Percentiles rank a stretch among this genome's conserved stretches.
Conservation (phyloP, 2,888 invertebrate species). For the Eudasyphora cyanicolor region DNA sequence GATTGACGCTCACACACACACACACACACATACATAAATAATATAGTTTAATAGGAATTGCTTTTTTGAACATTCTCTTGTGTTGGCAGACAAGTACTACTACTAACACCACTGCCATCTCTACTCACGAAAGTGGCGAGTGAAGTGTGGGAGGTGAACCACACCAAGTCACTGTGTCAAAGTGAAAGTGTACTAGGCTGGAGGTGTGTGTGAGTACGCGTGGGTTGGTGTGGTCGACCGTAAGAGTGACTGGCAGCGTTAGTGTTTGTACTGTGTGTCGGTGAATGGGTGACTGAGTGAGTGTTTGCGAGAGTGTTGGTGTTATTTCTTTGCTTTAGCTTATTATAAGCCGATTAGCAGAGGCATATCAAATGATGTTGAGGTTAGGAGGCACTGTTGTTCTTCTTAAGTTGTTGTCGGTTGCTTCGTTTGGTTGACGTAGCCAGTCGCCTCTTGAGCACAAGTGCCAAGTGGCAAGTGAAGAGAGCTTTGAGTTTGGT, state of each 20-base stretch:
- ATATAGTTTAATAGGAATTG: slow-evolving; percentile 1
- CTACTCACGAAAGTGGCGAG: neutral
- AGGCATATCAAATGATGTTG: slow-evolving; percentile 22
- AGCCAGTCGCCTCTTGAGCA: neutral
- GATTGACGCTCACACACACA: neutral
- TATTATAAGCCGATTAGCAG: slow-evolving; percentile 30
- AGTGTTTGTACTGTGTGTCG: neutral
- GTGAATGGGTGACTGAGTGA: neutral
- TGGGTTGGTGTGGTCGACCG: too few relatives aligned
- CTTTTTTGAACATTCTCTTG: neutral
- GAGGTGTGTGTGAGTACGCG: neutral
- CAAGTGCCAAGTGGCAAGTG: neutral
- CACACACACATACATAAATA: neutral
- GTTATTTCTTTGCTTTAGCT: slow-evolving; percentile 27
- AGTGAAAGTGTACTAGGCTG: neutral
- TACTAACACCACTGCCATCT: neutral
- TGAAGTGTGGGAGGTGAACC: neutral
- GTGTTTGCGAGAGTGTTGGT: neutral
- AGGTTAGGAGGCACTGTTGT: slow-evolving; percentile 8
- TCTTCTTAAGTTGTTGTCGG: slow-evolving; percentile 6
- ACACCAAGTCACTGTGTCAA: neutral
- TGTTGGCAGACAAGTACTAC: neutral
- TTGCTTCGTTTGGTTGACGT: too few relatives aligned
- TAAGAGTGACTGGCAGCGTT: too few relatives aligned
- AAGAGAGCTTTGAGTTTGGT: neutral